Base-by-base conservation (phyloP, 23 tunicate species). In the Trididemnum clinides region DNA sequence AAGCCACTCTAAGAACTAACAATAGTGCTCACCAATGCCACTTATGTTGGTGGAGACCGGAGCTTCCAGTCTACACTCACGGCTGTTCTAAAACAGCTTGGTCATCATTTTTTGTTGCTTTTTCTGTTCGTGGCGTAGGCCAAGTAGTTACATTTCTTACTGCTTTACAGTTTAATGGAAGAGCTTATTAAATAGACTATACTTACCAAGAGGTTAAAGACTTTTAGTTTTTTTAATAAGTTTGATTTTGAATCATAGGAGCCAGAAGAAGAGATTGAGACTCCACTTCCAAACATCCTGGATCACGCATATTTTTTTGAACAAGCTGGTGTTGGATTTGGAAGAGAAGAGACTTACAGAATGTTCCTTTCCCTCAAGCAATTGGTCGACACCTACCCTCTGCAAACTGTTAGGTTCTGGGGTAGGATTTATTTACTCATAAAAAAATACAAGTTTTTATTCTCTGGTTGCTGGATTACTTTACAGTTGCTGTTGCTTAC, bases 351-450 rank as follows among this genome's bases (percentile, higher is more conserved):
- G 44, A 85, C 81, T 58, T 96, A 87, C 81, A 50, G 97, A 85
- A 72, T 91, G 19, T 91, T 92, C 37, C 99, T 96, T 33, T 85
- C 96, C 34, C 73, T 96, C 36, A 96, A 91, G 64, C 96, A 88
- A 37, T 93, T 96, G 33, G 92, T 91, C 1, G 99, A 96, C 69
- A 84, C 99, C 20, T 87, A 90, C 51, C 99, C 99, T n/a, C 85
- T 96, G 38, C 96, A 91, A 66, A 96, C 96, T 23, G 96, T 91
- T 33, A 34, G 99, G 51, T 96, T 96, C 69, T 96, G 99, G 99
- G 99, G 99, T 80, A 51, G 33, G 79, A 22, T 33, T 54, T 51
- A 21, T 21, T 21, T 22, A 62, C 5, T 22, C 70, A 62, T 20
- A 5, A 6, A 62, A 62, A 6, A 62, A 18, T 12, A 18, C 70